Base-by-base conservation (phyloP, 2,113 vertebrate species). In the Scalopus aquaticus region DNA sequence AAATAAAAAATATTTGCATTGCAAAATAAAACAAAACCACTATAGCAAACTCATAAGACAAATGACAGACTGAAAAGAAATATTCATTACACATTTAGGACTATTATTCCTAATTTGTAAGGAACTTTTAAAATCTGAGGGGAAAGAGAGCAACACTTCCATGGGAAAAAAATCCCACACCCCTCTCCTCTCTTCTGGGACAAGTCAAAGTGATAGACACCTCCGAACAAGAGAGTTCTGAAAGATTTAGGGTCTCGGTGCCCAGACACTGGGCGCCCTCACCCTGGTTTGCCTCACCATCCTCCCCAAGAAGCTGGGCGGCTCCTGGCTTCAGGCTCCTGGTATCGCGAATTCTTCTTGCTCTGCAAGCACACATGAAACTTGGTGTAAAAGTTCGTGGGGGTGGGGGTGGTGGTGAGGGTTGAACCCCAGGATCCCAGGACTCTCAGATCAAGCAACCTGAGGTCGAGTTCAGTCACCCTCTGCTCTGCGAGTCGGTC, bases 251-350 rank as follows among this genome's bases (percentile, higher is more conserved):
- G 11, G 35, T 81, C 87, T 74, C 73, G 9, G 37, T 5, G 3
- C 20, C 35, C 12, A 39, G 15, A 19, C 10, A 3, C 10, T 3
- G 51, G 51, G 51, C 6, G 46, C 35, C 42, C 46, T 85, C 81
- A 49, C 72, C 80, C 1, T 1, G 1, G 10, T 1, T 1, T 28
- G 37, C n/a, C 84, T 60, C 64, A 94, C 95, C 88, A n/a, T 79
- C 22, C 15, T 94, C 46, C 24, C 6, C 0, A 1, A 44, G 35
- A 20, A 15, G 42, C 22, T 11, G 44, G 9, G 74, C 0, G 9
- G 24, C 37, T 73, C 46, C 51, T 0, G 35, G 2, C 8, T 19
- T n/a, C 46, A 11, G 19, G 51, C n/a, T 88, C 82, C 2, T 3
- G 49, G 6, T 76, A n/a, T 39, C 72, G 32, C 0, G 88, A 64